phyloP scores from a whole-genome alignment of 2,113 vertebrate genomes.

The Dipodomys stephensi region DNA sequence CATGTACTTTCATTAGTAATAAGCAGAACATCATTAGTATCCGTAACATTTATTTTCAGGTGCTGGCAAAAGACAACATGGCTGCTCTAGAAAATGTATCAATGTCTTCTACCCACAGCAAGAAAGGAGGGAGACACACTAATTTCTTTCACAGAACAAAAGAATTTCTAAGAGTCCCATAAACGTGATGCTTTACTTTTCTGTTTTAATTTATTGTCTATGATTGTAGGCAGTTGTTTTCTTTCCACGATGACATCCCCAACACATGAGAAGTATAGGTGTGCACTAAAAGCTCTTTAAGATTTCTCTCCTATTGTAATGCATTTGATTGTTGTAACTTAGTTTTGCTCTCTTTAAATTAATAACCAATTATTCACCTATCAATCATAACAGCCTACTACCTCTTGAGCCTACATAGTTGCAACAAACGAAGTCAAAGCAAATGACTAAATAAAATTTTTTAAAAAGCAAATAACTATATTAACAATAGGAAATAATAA shows the following conservation, averaged over 20 bases:
- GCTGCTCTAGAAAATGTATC: background rate
- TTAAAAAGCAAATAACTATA: background rate
- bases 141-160: conserved; percentile 11
- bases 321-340: background rate
- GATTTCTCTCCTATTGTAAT: background rate
- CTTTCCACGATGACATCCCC: background rate
- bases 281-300: background rate
- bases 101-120: background rate
- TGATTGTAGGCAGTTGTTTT: background rate
- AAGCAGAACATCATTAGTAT: background rate
- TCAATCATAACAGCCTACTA: background rate
- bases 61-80: background rate
- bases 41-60: background rate
- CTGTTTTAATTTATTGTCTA: background rate
- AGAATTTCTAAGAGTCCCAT: background rate
- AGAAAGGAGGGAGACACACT: background rate
- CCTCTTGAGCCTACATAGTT: background rate
- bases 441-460: background rate
- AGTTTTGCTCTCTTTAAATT: background rate
- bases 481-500: conserved; percentile 40
- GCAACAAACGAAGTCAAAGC: background rate
- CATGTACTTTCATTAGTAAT: background rate
- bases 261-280: background rate
- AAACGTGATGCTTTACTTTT: background rate
- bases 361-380: background rate